Conservation (phyloP, 2,888 invertebrate genomes). For the Aquatica leii region DNA sequence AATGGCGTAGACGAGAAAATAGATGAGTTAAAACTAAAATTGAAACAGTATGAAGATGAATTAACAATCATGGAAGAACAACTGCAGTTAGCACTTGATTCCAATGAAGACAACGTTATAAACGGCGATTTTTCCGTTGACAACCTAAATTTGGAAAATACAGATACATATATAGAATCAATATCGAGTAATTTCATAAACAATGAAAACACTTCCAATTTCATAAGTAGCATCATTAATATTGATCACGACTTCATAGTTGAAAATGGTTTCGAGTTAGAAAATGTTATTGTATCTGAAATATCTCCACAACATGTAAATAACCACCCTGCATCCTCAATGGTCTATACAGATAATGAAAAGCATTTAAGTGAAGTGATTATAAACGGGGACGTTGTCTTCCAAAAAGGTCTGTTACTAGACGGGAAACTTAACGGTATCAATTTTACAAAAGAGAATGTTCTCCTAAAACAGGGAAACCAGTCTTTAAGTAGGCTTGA, state of each 20-base stretch:
- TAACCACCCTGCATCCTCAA: constrained; percentile 35
- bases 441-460: constrained; percentile 46
- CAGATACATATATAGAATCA: constrained; percentile 45
- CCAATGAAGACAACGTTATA: constrained; percentile 33
- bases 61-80: constrained; percentile 25
- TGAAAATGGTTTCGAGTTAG: constrained; percentile 46
- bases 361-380: constrained; percentile 45
- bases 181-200: constrained; percentile 49
- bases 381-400: constrained; percentile 51
- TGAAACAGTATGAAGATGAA: constrained; percentile 7
- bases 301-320: constrained; percentile 50
- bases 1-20: neutral
- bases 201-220: constrained; percentile 42
- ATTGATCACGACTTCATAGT: constrained; percentile 46
- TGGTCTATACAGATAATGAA: constrained; percentile 47
- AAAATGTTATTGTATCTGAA: constrained; percentile 49
- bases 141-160: constrained; percentile 45
- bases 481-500: constrained; percentile 57
- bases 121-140: constrained; percentile 46
- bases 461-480: constrained; percentile 52
- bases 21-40: neutral
- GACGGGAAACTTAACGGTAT: constrained; percentile 51
- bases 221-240: constrained; percentile 48
- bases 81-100: constrained; percentile 21
- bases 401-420: constrained; percentile 47